Conservation (phyloP, 2,113 vertebrate species). For the Rana temporaria region DNA sequence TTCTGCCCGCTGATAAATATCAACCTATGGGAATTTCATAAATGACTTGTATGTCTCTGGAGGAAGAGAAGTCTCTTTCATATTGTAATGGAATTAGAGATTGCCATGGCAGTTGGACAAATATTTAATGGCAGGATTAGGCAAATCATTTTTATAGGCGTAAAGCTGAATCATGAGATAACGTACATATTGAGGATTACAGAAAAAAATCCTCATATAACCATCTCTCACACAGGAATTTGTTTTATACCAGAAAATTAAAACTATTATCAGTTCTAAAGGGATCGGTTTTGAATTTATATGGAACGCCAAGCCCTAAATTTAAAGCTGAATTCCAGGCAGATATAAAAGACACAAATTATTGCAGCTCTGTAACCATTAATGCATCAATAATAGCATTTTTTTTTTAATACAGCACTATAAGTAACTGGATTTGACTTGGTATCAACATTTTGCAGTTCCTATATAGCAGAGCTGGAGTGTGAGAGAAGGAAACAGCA, state of each 20-base stretch:
- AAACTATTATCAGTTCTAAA: constrained; percentile 28
- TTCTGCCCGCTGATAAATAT: constrained; percentile 13
- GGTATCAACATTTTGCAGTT: too few relatives aligned
- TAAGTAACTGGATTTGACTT: too few relatives aligned
- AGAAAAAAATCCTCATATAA: constrained; percentile 16
- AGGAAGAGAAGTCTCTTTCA: constrained; percentile 34
- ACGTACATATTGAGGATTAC: constrained; percentile 37
- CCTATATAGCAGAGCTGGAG: too few relatives aligned
- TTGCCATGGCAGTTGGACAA: constrained; percentile 39
- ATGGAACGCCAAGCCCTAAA: background rate
- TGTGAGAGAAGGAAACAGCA: too few relatives aligned
- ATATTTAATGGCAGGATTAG: constrained; percentile 50
- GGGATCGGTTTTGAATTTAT: constrained; percentile 37
- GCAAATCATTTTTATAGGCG: constrained; percentile 42
- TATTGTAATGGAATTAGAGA: constrained; percentile 52
- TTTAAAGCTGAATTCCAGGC: too few relatives aligned
- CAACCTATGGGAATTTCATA: constrained; percentile 38
- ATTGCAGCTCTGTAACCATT: too few relatives aligned
- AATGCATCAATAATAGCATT: too few relatives aligned
- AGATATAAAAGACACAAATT: too few relatives aligned
- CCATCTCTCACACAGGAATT: constrained; percentile 22
- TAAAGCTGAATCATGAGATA: constrained; percentile 44
- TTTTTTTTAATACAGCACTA: too few relatives aligned
- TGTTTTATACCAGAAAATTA: constrained; percentile 20
- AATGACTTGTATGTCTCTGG: background rate